Evolutionary conservation across 1,140 invertebrate genomes (phyloP), one percentile per base, ranked within the genome.

Genomic region (Leptoteleia sp.): DNA sequence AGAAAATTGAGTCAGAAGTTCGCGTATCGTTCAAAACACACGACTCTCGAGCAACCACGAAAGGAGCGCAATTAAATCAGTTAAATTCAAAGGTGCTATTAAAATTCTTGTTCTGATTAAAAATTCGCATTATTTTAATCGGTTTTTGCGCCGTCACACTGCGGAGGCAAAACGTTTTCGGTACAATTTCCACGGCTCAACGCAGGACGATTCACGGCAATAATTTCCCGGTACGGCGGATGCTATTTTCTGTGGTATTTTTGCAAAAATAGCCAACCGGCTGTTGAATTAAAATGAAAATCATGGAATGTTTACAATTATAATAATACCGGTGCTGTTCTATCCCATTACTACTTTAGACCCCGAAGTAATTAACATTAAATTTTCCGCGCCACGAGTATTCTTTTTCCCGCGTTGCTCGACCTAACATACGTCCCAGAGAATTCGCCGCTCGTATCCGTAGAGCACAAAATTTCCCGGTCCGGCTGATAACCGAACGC

Each of bases 331-430:
- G 19, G 15, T 7, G 33, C 54, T 75, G 61, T 67, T 65, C 67
- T 67, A 65, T 31, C 48, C 64, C 64, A 55, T 72, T 71, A 16
- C 48, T 40, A 52, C 68, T 55, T 62, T n/a, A 55, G 43, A 35
- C 62, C 59, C 52, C 71, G 55, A 67, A 52, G 65, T 43, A 75
- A 75, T 75, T 75, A 75, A 75, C 61, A 61, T 67, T 75, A 75
- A 65, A 75, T 75, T 75, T 67, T 65, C 54, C 31, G 52, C 35
- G 11, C 33, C 57, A 12, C 9, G 25, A 31, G 22, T 52, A 52
- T 59, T 29, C 52, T 65, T 65, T 65, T 73, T 27, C 6, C 27
- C 35, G 37, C 15, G 9, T 6, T 3, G 22, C 5, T 11, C n/a
- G 13, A 11, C 9, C n/a, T n/a, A 43, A 33, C 61, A 25, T 43